A percentile compares a stretch with the other conserved stretches of the same genome.
These are phyloP conservation scores for Tachystola acroxantha DNA, from an alignment of 2,888 invertebrate genomes.

Conservation along the genomic window DNA sequence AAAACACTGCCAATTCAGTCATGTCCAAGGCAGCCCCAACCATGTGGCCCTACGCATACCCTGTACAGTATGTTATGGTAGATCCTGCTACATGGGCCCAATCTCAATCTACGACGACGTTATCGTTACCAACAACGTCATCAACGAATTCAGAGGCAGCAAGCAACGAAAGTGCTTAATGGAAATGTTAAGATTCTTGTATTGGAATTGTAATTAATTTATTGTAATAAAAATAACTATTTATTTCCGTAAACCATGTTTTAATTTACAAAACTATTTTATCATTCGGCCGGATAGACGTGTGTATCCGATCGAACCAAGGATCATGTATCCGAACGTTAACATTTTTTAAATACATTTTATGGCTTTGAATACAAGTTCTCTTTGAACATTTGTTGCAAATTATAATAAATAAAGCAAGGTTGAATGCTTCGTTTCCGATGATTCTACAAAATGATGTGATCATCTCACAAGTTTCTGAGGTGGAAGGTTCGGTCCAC, in stretches of 20 bases:
- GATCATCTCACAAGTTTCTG: too few species aligned
- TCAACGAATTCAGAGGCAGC: slow-evolving; percentile 13
- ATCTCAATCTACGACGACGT: slow-evolving; percentile 19
- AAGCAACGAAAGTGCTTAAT: slow-evolving; percentile 7
- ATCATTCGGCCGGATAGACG: background rate
- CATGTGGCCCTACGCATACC: slow-evolving; percentile 55
- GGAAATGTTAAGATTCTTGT: too few species aligned
- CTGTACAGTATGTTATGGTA: slow-evolving; percentile 59
- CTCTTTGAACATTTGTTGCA: too few species aligned
- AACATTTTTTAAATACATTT: too few species aligned
- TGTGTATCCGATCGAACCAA: background rate
- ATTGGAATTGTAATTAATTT: background rate
- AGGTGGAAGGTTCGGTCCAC: too few species aligned
- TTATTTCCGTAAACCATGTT: background rate
- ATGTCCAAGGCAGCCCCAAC: slow-evolving; percentile 32
- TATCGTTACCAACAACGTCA: slow-evolving; percentile 23
- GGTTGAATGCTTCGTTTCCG: too few species aligned
- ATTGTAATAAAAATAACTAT: slow-evolving; percentile 3
- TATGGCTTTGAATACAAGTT: too few species aligned
- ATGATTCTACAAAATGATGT: too few species aligned
- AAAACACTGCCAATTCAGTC: slow-evolving; percentile 32
- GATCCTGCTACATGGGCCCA: slow-evolving; percentile 54
- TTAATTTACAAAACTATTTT: background rate
- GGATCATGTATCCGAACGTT: too few species aligned
- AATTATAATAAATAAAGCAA: too few species aligned